These are phyloP conservation scores for Chionoecetes opilio DNA, from an alignment of 1,140 invertebrate species.

Conservation along the genomic window DNA sequence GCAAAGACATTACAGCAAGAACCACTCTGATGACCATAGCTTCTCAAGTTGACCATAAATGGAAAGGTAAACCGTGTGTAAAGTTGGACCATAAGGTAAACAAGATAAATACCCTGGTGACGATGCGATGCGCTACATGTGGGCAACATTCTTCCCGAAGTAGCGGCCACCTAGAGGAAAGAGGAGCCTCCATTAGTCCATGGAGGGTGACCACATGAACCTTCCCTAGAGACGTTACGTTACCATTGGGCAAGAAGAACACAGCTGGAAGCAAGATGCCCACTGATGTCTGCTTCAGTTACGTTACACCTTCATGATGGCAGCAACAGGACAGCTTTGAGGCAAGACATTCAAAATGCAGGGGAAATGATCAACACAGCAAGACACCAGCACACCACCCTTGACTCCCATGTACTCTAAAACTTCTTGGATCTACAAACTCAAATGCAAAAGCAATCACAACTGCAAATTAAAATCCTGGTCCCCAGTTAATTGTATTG, in stretches of 20 bases:
- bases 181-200: slow-evolving; percentile 77
- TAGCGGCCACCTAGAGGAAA: slow-evolving; percentile 77
- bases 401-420: slow-evolving; percentile 52
- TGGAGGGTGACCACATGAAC: slow-evolving; percentile 62
- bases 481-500: slow-evolving; percentile 29
- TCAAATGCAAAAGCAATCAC: slow-evolving; percentile 1
- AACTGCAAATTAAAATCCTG: slow-evolving; percentile 32
- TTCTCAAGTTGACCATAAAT: slow-evolving; percentile 70
- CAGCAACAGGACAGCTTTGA: slow-evolving; percentile 75
- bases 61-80: slow-evolving; percentile 52
- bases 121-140: slow-evolving; percentile 74
- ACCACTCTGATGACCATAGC: slow-evolving; percentile 74
- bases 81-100: slow-evolving; percentile 76
- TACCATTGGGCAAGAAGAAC: slow-evolving; percentile 73
- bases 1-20: slow-evolving; percentile 69
- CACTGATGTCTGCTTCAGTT: slow-evolving; percentile 72
- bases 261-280: slow-evolving; percentile 74
- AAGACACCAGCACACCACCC: slow-evolving; percentile 67
- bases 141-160: slow-evolving; percentile 79
- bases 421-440: neutral
- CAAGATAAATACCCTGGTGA: slow-evolving; percentile 78
- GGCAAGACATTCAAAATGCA: slow-evolving; percentile 70
- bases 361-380: slow-evolving; percentile 68
- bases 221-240: slow-evolving; percentile 77
- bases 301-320: slow-evolving; percentile 76